phyloP scores from a whole-genome alignment of 2,888 invertebrate species.

The Piscicola geometra region DNA sequence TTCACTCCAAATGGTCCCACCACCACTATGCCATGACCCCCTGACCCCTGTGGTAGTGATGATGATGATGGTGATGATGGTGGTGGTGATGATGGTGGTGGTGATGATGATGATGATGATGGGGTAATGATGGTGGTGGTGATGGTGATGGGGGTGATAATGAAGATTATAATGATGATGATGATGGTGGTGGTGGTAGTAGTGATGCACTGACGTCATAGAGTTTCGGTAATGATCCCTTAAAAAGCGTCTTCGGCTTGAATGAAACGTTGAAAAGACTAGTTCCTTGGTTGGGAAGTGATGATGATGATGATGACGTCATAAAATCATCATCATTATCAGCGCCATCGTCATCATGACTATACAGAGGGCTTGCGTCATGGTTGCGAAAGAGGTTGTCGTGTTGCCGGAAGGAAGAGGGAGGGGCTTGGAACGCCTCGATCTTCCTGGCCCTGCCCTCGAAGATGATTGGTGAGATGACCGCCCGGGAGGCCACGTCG shows the following conservation, averaged over 20 bases:
- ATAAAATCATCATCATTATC: constrained; percentile 9
- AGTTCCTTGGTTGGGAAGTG: not conserved
- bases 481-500: constrained; percentile 32
- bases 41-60: not conserved
- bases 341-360: not conserved
- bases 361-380: too few relatives aligned
- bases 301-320: not conserved
- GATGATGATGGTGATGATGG: not conserved
- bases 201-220: not conserved
- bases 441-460: constrained; percentile 29
- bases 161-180: too few relatives aligned
- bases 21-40: not conserved
- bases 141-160: not conserved
- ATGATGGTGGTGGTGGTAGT: too few relatives aligned
- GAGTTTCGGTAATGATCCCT: constrained; percentile 25
- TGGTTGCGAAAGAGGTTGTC: not conserved
- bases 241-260: constrained; percentile 26
- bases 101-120: too few relatives aligned
- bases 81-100: too few relatives aligned
- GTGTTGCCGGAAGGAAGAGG: not conserved
- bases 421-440: constrained; percentile 1
- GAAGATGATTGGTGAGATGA: constrained; percentile 28
- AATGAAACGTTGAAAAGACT: constrained; percentile 34
- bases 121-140: not conserved
- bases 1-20: constrained; percentile 31